Percentiles rank a stretch among this genome's conserved stretches.
These are phyloP conservation scores for Hystrix brachyura DNA, from an alignment of 2,113 vertebrate species.

Conservation along the genomic window DNA sequence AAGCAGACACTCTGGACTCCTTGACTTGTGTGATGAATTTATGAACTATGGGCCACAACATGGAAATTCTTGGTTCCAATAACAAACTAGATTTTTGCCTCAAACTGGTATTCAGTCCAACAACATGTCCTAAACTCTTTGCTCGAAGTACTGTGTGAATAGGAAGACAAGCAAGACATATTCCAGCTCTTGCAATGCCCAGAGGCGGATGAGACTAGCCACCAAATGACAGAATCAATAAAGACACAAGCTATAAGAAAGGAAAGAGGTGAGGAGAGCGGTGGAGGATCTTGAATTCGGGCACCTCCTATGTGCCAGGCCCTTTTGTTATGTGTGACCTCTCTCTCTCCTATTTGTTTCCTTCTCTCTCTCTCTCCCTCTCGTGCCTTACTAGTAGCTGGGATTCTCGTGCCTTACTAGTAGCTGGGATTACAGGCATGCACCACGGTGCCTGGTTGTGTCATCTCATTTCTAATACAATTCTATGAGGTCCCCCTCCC, in stretches of 20 bases:
- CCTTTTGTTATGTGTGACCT: neutral
- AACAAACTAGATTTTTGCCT: conserved; percentile 45
- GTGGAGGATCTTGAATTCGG: neutral
- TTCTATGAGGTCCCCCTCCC: neutral
- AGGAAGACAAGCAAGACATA: neutral
- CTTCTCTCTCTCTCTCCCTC: neutral
- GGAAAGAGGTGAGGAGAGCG: neutral
- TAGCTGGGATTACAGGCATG: neutral
- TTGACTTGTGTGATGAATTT: neutral
- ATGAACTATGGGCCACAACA: conserved; percentile 8
- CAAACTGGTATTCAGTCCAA: conserved; percentile 11
- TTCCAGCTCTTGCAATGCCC: neutral
- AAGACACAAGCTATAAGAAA: neutral
- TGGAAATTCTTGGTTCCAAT: conserved; percentile 36
- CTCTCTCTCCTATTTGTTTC: neutral
- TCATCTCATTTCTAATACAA: neutral
- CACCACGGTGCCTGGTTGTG: neutral
- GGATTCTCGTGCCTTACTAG: neutral
- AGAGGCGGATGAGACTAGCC: neutral
- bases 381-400: too few relatives aligned
- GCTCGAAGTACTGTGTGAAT: conserved; percentile 1
- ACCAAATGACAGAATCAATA: conserved; percentile 24
- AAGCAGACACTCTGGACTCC: conserved; percentile 25
- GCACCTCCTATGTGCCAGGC: neutral
- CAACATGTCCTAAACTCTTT: conserved; percentile 40